These are phyloP conservation scores for Eugnorisma glareosa DNA, from an alignment of 2,888 invertebrate genomes.

Conservation along the genomic window DNA sequence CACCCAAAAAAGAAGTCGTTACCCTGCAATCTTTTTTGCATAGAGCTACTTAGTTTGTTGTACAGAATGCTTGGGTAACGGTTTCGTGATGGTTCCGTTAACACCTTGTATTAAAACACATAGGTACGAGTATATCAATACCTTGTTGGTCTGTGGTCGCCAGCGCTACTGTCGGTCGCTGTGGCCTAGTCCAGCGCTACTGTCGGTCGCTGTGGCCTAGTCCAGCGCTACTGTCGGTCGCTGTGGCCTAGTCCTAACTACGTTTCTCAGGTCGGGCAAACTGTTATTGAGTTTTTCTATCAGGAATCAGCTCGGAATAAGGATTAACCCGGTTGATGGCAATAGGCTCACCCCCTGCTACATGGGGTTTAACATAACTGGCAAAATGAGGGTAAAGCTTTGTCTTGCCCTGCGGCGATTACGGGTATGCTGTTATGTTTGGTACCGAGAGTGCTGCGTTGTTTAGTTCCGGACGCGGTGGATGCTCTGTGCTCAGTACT, in stretches of 20 bases:
- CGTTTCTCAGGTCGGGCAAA: neutral
- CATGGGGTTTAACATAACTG: neutral
- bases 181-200: neutral
- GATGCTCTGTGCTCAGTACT: too few relatives aligned
- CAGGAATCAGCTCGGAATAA: neutral
- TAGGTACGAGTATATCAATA: neutral
- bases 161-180: neutral
- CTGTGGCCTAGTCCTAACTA: neutral
- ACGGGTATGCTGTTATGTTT: neutral
- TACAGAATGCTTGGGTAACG: neutral
- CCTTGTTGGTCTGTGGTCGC: neutral
- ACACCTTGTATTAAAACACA: too few relatives aligned
- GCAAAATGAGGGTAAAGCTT: neutral
- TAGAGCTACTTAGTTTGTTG: neutral
- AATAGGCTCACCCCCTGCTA: neutral
- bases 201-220: neutral
- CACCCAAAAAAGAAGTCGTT: neutral
- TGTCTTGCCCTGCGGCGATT: too few relatives aligned
- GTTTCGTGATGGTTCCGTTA: neutral
- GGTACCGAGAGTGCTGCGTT: neutral
- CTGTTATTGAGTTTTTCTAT: neutral
- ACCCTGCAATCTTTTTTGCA: neutral
- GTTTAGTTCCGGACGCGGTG: too few relatives aligned
- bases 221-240: neutral
- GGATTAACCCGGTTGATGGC: neutral